Conservation (phyloP, 1,140 invertebrate species). For the Ceratitis capitata region DNA sequence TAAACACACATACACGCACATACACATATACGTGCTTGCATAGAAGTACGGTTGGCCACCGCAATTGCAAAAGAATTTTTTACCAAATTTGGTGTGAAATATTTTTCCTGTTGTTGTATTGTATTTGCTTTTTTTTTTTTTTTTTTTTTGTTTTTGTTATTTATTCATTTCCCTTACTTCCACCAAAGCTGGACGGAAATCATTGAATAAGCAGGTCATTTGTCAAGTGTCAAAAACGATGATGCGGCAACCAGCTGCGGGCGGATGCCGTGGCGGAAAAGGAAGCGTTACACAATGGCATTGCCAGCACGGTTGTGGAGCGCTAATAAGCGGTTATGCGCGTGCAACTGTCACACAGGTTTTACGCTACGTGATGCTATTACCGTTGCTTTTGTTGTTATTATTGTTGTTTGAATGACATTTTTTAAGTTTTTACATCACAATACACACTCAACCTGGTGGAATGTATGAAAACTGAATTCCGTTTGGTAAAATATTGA, state of each 20-base stretch:
- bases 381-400: too few species aligned
- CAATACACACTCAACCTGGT: background rate
- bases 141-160: background rate
- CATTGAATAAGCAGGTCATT: conserved; percentile 28
- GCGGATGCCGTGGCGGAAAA: background rate
- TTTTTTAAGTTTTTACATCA: background rate
- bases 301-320: background rate
- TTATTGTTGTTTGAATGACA: background rate
- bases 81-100: background rate
- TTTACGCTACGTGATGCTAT: background rate
- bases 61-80: background rate
- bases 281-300: conserved; percentile 12
- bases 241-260: background rate
- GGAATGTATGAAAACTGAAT: background rate
- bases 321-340: conserved; percentile 26
- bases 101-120: too few species aligned
- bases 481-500: background rate
- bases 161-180: too few species aligned
- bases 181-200: background rate
- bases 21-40: too few species aligned
- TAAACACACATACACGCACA: background rate
- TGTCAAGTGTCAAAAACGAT: conserved; percentile 23
- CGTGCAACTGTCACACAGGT: background rate
- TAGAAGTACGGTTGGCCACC: too few species aligned
- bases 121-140: background rate